A percentile compares a stretch with the other conserved stretches of the same genome.
These are phyloP conservation scores for Steinernema carpocapsae DNA, from an alignment of 2,888 invertebrate species.

Conservation along the genomic window DNA sequence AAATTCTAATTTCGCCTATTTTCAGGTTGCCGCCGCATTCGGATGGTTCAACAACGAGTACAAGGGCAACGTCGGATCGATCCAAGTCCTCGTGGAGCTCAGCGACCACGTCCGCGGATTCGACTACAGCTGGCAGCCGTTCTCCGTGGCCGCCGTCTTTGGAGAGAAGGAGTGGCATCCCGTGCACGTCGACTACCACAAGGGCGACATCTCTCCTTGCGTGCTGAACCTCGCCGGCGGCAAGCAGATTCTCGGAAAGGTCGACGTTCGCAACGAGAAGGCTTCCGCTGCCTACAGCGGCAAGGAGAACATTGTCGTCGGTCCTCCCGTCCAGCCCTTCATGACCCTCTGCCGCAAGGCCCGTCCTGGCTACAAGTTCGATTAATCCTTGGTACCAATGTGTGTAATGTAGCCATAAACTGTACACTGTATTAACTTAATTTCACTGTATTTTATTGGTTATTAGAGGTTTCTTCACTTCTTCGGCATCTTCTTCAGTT, in stretches of 20 bases:
- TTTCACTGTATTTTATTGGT: background rate
- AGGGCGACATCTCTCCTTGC: constrained; percentile 58
- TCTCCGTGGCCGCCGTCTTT: constrained; percentile 59
- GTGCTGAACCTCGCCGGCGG: constrained; percentile 49
- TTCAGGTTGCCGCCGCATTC: constrained; percentile 59
- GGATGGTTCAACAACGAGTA: constrained; percentile 61
- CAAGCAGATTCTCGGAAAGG: constrained; percentile 49
- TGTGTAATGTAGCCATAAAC: background rate
- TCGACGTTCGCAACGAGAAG: constrained; percentile 56
- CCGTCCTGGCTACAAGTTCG: constrained; percentile 22
- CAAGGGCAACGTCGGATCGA: constrained; percentile 58
- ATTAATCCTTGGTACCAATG: background rate
- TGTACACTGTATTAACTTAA: background rate
- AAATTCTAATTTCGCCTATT: background rate
- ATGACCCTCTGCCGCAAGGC: constrained; percentile 32
- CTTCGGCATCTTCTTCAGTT: constrained; percentile 96
- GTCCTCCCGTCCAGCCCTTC: constrained; percentile 34
- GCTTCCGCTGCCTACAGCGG: constrained; percentile 52
- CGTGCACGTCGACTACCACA: constrained; percentile 56
- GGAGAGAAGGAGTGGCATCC: constrained; percentile 57
- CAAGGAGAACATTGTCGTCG: constrained; percentile 49
- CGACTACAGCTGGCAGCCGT: constrained; percentile 65
- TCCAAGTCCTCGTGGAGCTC: constrained; percentile 55
- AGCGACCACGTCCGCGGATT: constrained; percentile 63
- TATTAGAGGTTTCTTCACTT: too few relatives aligned